A percentile compares a stretch with the other conserved stretches of the same genome.
phyloP scores from a whole-genome alignment of 1,140 invertebrate species.

The Lineus longissimus region DNA sequence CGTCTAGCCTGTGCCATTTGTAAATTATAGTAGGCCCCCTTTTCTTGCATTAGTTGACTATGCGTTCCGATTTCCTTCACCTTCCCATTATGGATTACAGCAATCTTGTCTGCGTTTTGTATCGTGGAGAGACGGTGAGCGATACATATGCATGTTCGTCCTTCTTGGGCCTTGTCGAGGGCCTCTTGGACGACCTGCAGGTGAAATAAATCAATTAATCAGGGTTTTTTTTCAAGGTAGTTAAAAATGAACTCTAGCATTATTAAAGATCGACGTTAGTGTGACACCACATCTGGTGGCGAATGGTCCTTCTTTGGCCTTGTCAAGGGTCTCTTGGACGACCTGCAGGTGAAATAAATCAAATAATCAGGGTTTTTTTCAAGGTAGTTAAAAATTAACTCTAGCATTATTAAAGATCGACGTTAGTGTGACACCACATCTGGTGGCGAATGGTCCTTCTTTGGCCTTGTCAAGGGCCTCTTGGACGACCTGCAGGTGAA shows the following conservation, averaged over 20 bases:
- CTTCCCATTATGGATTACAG: conserved; percentile 37
- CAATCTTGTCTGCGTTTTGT: conserved; percentile 41
- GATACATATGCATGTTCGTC: conserved; percentile 45
- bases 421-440: too few relatives aligned
- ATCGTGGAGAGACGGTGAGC: conserved; percentile 47
- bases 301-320: too few relatives aligned
- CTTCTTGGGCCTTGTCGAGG: conserved; percentile 42
- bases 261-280: too few relatives aligned
- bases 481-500: conserved; percentile 37
- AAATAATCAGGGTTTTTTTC: background rate
- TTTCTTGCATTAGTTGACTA: conserved; percentile 31
- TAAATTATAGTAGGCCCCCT: conserved; percentile 42
- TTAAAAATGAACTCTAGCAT: too few relatives aligned
- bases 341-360: conserved; percentile 24
- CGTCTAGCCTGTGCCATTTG: conserved; percentile 6
- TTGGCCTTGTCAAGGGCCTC: conserved; percentile 46
- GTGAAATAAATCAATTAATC: background rate
- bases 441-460: too few relatives aligned
- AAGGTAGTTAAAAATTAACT: too few relatives aligned
- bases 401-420: too few relatives aligned
- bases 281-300: too few relatives aligned
- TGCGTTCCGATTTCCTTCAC: conserved; percentile 41
- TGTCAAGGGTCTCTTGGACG: conserved; percentile 48
- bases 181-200: conserved; percentile 46
- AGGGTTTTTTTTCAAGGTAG: too few relatives aligned